A percentile compares a stretch with the other conserved stretches of the same genome.
Evolutionary conservation across 2,797 vertebrate species (phyloP).

Genomic region (Kryptopterus vitreolus): DNA sequence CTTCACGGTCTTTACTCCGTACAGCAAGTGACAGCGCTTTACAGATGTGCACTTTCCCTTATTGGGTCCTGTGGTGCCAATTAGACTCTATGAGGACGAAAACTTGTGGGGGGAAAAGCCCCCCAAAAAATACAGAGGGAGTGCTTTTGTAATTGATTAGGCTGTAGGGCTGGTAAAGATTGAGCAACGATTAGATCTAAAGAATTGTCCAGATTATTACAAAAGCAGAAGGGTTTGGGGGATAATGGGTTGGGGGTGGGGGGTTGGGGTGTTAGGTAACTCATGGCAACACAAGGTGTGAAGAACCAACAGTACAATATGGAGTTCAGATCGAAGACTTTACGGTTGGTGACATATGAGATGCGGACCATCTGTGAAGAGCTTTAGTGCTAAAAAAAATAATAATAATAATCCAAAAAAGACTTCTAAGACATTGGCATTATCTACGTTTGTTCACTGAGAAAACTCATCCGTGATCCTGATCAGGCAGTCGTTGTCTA

Average conservation of each 20-base stretch:
- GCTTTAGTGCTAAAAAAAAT: neutral
- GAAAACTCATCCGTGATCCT: neutral
- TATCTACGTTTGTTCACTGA: neutral
- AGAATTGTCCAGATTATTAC: neutral
- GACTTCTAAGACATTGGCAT: neutral
- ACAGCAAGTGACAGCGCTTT: constrained; percentile 23
- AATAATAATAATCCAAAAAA: neutral
- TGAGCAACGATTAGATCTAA: neutral
- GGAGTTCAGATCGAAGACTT: neutral
- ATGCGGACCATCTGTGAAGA: neutral
- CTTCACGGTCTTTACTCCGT: constrained; percentile 4
- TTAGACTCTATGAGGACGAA: constrained; percentile 20
- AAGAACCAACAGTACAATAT: neutral
- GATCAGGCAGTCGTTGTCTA: neutral
- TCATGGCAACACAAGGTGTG: neutral
- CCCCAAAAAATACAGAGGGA: constrained; percentile 8
- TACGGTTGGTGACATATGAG: neutral
- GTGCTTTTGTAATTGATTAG: constrained; percentile 1
- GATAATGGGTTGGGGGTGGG: no score
- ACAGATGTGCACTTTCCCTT: constrained; percentile 31
- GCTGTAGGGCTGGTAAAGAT: neutral
- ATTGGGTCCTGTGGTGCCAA: constrained; percentile 45
- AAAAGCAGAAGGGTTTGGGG: neutral
- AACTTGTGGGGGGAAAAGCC: constrained; percentile 20
- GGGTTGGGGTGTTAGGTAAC: neutral